Conservation (phyloP, 35 echinoderm and acorn worm species). For the Diadema setosum region DNA sequence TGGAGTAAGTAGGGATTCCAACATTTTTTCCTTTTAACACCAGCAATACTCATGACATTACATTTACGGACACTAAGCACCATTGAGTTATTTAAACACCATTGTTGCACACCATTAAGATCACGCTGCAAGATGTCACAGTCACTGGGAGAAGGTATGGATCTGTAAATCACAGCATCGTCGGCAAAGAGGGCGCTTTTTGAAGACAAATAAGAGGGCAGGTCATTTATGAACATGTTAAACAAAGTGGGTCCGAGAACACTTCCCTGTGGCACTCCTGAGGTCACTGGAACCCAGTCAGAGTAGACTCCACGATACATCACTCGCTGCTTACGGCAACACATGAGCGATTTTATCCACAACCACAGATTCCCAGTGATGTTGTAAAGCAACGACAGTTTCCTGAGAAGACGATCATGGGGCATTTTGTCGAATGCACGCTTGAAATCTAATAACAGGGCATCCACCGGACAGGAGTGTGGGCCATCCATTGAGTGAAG, state of each 20-base stretch:
- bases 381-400: too few species aligned
- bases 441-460: too few species aligned
- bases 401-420: too few species aligned
- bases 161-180: not conserved
- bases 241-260: not conserved
- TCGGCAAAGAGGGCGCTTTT: slow-evolving; percentile 29
- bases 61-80: too few species aligned
- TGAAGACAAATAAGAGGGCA: not conserved
- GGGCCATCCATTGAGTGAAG: not conserved
- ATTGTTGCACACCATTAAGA: not conserved
- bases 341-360: not conserved
- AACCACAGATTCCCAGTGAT: not conserved
- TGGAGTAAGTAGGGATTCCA: too few species aligned
- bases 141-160: not conserved
- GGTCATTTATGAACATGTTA: too few species aligned
- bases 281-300: not conserved
- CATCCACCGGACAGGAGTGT: not conserved
- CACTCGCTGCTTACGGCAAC: not conserved
- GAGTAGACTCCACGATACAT: not conserved
- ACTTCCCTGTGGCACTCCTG: slow-evolving; percentile 5
- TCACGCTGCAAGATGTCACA: not conserved
- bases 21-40: too few species aligned
- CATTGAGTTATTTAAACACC: too few species aligned
- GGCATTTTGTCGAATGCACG: too few species aligned
- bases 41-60: too few species aligned